Percentiles rank a stretch among this genome's conserved stretches.
Evolutionary conservation across 2,797 vertebrate genomes (phyloP).

Genomic region (Adrianichthys oophorus): DNA sequence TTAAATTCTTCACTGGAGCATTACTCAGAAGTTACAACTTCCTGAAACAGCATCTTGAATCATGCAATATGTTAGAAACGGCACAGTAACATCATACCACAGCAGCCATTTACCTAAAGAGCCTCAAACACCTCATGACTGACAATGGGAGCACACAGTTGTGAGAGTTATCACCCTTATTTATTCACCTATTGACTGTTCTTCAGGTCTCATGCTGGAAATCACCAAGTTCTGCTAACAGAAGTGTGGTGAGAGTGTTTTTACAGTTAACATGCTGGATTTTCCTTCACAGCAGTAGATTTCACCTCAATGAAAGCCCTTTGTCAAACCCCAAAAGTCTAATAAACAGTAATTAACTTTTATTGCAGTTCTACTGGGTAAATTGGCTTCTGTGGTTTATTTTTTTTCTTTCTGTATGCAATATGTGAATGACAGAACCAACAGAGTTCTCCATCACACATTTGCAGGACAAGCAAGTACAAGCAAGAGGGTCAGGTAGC

Average conservation of each 20-base stretch:
- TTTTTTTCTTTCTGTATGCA: neutral
- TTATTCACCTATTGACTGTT: conserved; percentile 13
- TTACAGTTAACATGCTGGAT: conserved; percentile 33
- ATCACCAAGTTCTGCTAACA: conserved; percentile 34
- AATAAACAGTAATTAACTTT: conserved; percentile 11
- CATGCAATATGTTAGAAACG: too few species aligned
- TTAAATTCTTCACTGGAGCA: too few species aligned
- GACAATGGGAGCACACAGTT: too few species aligned
- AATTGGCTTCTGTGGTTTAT: conserved; percentile 2
- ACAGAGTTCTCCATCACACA: neutral
- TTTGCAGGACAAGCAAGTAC: conserved; percentile 1
- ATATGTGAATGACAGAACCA: conserved; percentile 6
- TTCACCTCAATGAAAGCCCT: conserved; percentile 24
- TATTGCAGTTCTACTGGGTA: neutral
- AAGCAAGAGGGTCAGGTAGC: conserved; percentile 1
- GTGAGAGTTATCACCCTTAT: neutral
- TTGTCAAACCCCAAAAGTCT: conserved; percentile 16
- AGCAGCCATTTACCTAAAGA: too few species aligned
- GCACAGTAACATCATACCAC: too few species aligned
- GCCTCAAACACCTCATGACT: too few species aligned
- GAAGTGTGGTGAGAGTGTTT: conserved; percentile 39
- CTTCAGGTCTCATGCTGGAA: conserved; percentile 11
- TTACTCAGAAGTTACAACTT: too few species aligned
- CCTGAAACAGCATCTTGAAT: too few species aligned
- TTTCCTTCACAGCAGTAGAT: conserved; percentile 27